Conservation (phyloP, 2,113 vertebrate genomes). For the Tragelaphus scriptus region DNA sequence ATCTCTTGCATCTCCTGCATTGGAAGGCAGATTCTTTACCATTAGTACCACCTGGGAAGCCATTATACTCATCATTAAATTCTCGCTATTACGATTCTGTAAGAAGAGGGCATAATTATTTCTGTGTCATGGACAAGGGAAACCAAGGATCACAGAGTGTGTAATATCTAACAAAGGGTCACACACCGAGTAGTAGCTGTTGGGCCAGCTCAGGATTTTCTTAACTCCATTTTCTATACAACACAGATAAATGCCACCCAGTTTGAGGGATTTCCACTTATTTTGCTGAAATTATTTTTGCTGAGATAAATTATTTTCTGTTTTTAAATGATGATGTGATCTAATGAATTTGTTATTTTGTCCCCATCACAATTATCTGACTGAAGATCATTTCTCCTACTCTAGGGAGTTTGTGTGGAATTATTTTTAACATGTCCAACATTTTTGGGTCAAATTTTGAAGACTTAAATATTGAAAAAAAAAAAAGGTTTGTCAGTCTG, state of each 20-base stretch:
- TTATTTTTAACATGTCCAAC: neutral
- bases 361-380: neutral
- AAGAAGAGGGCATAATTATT: neutral
- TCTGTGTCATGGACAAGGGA: neutral
- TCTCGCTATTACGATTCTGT: neutral
- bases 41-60: neutral
- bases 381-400: neutral
- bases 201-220: neutral
- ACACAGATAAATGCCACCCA: neutral
- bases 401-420: neutral
- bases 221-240: neutral
- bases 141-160: neutral
- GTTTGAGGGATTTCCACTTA: neutral
- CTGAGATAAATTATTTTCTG: neutral
- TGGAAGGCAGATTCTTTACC: neutral
- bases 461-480: neutral
- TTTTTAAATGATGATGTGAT: neutral
- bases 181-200: neutral
- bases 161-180: neutral
- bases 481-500: neutral
- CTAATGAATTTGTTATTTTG: neutral
- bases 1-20: neutral
- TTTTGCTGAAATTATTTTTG: neutral
- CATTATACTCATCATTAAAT: neutral
- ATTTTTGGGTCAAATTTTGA: constrained; percentile 8